A percentile compares a stretch with the other conserved stretches of the same genome.
phyloP scores from a whole-genome alignment of 2,113 vertebrate species.

The Misgurnus anguillicaudatus region DNA sequence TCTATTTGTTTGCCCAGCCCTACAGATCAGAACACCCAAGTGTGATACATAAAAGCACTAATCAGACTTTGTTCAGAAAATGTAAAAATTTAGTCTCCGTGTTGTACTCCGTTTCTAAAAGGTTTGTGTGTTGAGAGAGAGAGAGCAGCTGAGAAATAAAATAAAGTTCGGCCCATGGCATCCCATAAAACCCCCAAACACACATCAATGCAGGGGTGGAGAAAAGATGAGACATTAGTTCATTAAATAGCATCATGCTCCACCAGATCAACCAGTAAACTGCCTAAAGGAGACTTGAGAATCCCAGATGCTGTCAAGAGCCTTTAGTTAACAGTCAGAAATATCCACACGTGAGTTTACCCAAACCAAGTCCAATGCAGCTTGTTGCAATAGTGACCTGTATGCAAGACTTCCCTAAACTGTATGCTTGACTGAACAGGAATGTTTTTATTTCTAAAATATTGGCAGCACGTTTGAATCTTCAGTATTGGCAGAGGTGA shows the following conservation, averaged over 20 bases:
- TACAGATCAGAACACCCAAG: no score
- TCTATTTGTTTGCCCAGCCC: no score
- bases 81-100: no score
- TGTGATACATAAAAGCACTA: no score
- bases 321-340: neutral
- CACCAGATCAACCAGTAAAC: no score
- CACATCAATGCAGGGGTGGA: conserved; percentile 5
- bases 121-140: neutral
- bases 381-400: conserved; percentile 24
- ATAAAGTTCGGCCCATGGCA: neutral
- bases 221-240: neutral
- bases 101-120: neutral
- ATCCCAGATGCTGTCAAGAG: neutral
- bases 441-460: conserved; percentile 21
- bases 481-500: conserved; percentile 19
- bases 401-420: neutral
- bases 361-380: neutral
- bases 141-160: neutral
- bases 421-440: conserved; percentile 22
- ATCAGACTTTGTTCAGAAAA: no score
- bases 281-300: neutral
- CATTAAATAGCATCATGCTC: neutral
- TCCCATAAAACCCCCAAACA: neutral
- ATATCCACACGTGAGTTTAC: neutral
- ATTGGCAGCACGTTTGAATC: conserved; percentile 13